Evolutionary conservation across 2,113 vertebrate species (phyloP).

Genomic region (Istiophorus platypterus): DNA sequence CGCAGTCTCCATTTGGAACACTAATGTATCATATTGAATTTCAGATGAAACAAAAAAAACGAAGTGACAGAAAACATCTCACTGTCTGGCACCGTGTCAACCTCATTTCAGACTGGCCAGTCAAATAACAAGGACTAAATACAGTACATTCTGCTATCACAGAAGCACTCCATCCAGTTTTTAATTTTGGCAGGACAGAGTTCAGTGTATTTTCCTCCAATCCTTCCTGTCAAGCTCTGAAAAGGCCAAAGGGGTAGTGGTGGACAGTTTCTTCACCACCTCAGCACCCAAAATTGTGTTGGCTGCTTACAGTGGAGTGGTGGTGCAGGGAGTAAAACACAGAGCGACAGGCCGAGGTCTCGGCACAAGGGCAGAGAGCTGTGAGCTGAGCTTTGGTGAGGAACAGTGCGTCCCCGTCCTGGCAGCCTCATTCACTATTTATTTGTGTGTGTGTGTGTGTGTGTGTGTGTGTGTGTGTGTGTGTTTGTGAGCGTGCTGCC

Average conservation of each 20-base stretch:
- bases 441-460: constrained; percentile 32
- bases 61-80: constrained; percentile 73
- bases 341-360: constrained; percentile 69
- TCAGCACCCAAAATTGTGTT: constrained; percentile 67
- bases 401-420: constrained; percentile 36
- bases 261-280: constrained; percentile 69
- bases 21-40: constrained; percentile 65
- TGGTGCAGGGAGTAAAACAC: constrained; percentile 62
- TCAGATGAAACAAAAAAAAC: constrained; percentile 49
- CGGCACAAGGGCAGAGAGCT: constrained; percentile 63
- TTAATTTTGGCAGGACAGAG: constrained; percentile 59
- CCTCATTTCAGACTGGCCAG: constrained; percentile 49
- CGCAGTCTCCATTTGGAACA: constrained; percentile 60
- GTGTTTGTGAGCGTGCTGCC: not conserved
- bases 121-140: constrained; percentile 61
- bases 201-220: constrained; percentile 63
- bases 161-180: constrained; percentile 50
- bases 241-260: constrained; percentile 68
- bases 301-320: constrained; percentile 58
- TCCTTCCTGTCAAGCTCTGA: constrained; percentile 72
- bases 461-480: not conserved
- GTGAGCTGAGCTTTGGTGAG: constrained; percentile 57
- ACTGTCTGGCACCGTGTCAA: constrained; percentile 65
- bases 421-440: constrained; percentile 62
- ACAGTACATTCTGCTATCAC: constrained; percentile 39